These are phyloP conservation scores for Penelope pileata DNA, from an alignment of 2,113 vertebrate genomes.

Conservation along the genomic window DNA sequence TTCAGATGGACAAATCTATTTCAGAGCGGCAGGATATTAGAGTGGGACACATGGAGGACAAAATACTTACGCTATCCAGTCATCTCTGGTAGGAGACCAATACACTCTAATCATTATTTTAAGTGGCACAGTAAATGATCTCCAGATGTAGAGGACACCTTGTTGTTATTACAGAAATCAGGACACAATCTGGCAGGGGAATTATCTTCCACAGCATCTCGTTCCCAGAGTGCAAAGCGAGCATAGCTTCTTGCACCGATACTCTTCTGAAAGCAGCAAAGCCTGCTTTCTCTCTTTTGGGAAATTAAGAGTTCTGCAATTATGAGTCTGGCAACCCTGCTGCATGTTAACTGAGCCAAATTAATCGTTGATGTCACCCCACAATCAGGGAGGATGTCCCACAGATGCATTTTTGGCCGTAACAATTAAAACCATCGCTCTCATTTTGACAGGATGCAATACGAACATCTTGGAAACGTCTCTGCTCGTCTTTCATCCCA, in stretches of 20 bases:
- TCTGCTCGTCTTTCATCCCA: background rate
- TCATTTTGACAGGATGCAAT: background rate
- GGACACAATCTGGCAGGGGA: background rate
- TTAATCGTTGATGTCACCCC: background rate
- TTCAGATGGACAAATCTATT: background rate
- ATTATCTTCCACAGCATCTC: background rate
- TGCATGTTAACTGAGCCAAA: background rate
- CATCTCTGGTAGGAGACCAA: background rate
- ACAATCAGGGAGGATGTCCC: background rate
- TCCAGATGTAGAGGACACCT: background rate
- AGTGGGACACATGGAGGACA: rapidly evolving
- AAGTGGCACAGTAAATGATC: background rate
- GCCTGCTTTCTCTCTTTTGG: background rate
- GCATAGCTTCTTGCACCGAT: background rate
- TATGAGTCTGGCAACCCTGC: background rate
- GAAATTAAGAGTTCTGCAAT: conserved; percentile 17
- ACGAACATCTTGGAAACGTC: background rate
- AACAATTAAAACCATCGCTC: background rate
- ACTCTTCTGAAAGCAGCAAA: background rate
- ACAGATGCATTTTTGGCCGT: background rate
- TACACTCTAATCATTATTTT: background rate
- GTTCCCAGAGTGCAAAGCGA: background rate
- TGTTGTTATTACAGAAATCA: background rate
- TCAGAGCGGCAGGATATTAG: background rate
- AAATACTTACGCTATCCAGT: background rate